Percentiles rank a stretch among this genome's conserved stretches.
Evolutionary conservation across 1,140 invertebrate species (phyloP).

Genomic region (Plodia interpunctella): DNA sequence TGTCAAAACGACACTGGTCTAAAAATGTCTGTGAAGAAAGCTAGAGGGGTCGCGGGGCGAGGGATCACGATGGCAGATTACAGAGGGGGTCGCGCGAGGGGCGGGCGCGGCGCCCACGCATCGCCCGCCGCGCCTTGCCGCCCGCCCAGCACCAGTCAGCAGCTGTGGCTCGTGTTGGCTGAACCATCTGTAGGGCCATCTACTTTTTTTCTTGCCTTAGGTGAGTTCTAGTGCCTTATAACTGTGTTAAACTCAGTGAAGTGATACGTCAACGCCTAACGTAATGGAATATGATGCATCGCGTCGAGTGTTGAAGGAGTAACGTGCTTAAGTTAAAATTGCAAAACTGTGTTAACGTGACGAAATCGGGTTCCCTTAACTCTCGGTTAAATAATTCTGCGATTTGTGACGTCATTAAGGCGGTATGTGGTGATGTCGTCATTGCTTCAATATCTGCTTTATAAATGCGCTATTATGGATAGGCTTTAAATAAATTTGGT

Average conservation of each 20-base stretch:
- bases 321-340: background rate
- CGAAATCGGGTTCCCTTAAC: background rate
- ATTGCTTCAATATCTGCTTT: conserved; percentile 6
- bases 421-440: conserved; percentile 12
- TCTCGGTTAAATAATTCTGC: background rate
- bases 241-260: conserved; percentile 56
- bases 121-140: conserved; percentile 62
- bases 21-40: conserved; percentile 61
- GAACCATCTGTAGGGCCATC: conserved; percentile 72
- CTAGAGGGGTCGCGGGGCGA: conserved; percentile 20
- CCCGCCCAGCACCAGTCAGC: conserved; percentile 71
- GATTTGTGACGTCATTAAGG: conserved; percentile 16
- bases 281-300: conserved; percentile 33
- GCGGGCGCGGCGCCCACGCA: conserved; percentile 58
- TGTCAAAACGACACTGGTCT: conserved; percentile 73
- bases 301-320: conserved; percentile 5
- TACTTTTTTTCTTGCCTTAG: conserved; percentile 69
- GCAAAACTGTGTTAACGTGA: conserved; percentile 3
- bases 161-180: conserved; percentile 75
- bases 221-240: conserved; percentile 60
- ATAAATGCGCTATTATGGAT: background rate
- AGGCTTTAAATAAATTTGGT: background rate
- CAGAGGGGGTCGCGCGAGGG: conserved; percentile 26
- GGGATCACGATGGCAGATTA: conserved; percentile 17
- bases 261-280: conserved; percentile 39